Evolutionary conservation across 1,140 invertebrate genomes (phyloP), one percentile per base, ranked within the genome.

Genomic region (Drosophila persimilis): DNA sequence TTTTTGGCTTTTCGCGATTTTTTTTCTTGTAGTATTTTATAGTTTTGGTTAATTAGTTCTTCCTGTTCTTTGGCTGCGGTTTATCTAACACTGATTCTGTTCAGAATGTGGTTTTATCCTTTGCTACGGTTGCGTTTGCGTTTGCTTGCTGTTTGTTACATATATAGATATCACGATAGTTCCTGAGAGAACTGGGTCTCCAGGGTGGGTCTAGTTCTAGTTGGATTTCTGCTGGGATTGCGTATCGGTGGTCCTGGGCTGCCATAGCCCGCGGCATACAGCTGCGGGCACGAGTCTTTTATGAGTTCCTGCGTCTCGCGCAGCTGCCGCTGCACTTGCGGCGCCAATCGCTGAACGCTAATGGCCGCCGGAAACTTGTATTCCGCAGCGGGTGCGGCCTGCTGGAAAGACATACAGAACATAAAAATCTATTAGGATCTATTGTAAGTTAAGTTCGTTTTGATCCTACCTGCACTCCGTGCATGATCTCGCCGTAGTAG

Each of bases 161-260:
- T 90, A 77, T 91, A 90, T 90, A 91, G 84, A 90, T 91, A 91
- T 91, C 90, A 91, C 90, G 90, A 91, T 77, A 91, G 84, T 90
- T 91, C 90, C 90, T 90, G 89, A 50, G 90, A 91, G 89, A 90
- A 91, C 80, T 91, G 90, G 41, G 90, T 91, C 90, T 91, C 90
- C 90, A 91, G 88, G 89, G 89, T 91, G 89, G 90, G 90, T 80
- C 90, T 90, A 88, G 83, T 84, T 90, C 90, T 88, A 79, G 73
- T 86, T 76, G 84, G 77, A 63, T 90, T 89, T 60, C 89, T 80
- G 86, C 79, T 91, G 67, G 90, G 90, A 71, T 90, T 88, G 75
- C 90, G 89, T 84, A 90, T 80, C 73, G 90, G 89, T 80, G 90
- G 86, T 83, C 84, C 89, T 63, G 86, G 88, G 72, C 88, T 89